Percentiles rank a stretch among this genome's conserved stretches.
phyloP scores from a whole-genome alignment of 2,888 invertebrate species.

The Papilio demoleus region DNA sequence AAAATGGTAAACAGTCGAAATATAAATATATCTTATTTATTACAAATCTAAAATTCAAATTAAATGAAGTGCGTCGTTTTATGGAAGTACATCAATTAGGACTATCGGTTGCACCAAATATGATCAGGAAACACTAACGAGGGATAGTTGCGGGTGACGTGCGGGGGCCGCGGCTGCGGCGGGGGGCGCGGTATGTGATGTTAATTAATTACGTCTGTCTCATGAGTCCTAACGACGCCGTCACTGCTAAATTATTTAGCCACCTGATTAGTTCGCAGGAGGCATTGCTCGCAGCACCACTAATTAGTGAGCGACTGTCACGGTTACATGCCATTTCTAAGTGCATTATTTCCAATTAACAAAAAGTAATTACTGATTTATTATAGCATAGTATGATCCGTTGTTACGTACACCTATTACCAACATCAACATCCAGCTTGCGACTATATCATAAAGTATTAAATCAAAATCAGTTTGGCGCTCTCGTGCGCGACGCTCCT shows the following conservation, averaged over 20 bases:
- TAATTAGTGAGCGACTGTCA: constrained; percentile 74
- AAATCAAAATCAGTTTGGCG: constrained; percentile 55
- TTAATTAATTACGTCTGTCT: constrained; percentile 83
- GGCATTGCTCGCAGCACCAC: constrained; percentile 69
- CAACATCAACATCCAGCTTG: constrained; percentile 43
- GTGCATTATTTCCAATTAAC: constrained; percentile 78
- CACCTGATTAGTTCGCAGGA: constrained; percentile 80
- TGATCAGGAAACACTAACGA: constrained; percentile 43
- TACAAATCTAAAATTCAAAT: neutral
- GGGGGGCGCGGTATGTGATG: constrained; percentile 63
- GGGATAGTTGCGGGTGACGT: constrained; percentile 44
- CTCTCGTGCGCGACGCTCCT: constrained; percentile 55
- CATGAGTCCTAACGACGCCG: constrained; percentile 79
- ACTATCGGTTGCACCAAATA: constrained; percentile 36
- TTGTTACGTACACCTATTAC: neutral
- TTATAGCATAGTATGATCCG: constrained; percentile 57
- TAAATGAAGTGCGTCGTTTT: neutral
- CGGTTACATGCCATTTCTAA: constrained; percentile 76
- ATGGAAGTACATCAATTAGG: constrained; percentile 34
- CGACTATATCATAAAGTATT: constrained; percentile 70
- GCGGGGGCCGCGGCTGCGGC: constrained; percentile 40
- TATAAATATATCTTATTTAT: neutral
- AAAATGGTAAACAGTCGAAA: constrained; percentile 25
- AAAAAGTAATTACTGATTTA: constrained; percentile 71
- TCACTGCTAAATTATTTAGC: constrained; percentile 82